phyloP scores from a whole-genome alignment of 2,113 vertebrate genomes.

The Lepus timidus region DNA sequence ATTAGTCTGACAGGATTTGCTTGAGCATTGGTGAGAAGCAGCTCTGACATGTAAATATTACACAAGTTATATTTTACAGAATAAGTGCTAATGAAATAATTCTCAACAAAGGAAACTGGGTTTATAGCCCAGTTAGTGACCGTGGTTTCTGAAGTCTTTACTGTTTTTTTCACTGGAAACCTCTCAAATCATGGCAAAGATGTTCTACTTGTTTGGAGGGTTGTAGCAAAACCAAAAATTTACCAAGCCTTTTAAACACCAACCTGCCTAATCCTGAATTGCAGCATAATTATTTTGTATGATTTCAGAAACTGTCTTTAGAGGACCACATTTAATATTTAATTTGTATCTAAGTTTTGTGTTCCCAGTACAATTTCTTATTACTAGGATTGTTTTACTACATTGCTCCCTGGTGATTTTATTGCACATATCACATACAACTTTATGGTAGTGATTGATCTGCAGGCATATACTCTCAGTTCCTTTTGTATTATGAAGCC shows the following conservation, averaged over 20 bases:
- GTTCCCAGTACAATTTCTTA: constrained; percentile 36
- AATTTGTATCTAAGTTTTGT: constrained; percentile 35
- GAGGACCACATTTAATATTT: neutral
- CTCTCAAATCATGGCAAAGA: neutral
- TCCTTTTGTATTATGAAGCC: neutral
- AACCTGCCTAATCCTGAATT: neutral
- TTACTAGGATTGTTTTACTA: neutral
- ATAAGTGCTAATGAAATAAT: neutral
- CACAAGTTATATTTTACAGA: neutral
- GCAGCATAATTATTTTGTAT: constrained; percentile 29
- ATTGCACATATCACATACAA: constrained; percentile 1
- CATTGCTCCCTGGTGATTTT: neutral
- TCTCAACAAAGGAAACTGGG: neutral
- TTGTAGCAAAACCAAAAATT: neutral
- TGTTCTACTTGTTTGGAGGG: neutral
- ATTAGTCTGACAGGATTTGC: constrained; percentile 33
- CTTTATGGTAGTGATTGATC: constrained; percentile 9
- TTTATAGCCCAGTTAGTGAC: neutral
- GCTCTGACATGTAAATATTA: neutral
- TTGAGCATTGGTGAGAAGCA: constrained; percentile 47
- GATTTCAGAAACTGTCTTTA: constrained; percentile 42
- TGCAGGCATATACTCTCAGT: neutral
- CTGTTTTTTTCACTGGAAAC: neutral
- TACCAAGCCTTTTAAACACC: neutral
- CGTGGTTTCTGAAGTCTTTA: neutral